These are phyloP conservation scores for Chamaetylas fuelleborni DNA, from an alignment of 2,113 vertebrate genomes.

Conservation along the genomic window DNA sequence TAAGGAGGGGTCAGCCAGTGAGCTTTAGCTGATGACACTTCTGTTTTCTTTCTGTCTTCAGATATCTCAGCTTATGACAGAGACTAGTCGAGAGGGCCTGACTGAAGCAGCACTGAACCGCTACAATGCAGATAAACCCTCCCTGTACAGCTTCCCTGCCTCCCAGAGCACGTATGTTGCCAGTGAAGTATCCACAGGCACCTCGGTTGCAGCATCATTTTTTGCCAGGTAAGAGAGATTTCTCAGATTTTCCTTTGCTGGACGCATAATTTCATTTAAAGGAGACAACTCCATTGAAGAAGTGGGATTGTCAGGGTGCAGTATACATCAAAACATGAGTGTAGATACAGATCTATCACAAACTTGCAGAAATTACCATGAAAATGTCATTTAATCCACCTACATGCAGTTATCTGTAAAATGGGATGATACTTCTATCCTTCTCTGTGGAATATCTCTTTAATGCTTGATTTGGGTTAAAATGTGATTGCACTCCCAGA, in stretches of 20 bases:
- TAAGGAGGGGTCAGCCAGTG: background rate
- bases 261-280: background rate
- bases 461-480: background rate
- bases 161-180: constrained; percentile 75
- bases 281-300: background rate
- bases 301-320: background rate
- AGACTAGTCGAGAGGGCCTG: constrained; percentile 83
- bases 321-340: background rate
- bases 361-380: background rate
- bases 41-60: constrained; percentile 49
- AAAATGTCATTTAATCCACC: background rate
- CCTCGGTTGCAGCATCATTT: constrained; percentile 93
- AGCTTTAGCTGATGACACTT: background rate
- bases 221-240: constrained; percentile 88
- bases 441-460: background rate
- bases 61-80: constrained; percentile 92
- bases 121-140: constrained; percentile 88
- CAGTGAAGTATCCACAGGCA: constrained; percentile 77
- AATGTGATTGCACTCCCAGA: background rate
- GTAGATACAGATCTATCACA: background rate
- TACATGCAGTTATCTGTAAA: background rate
- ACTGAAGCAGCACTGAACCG: constrained; percentile 86
- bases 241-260: background rate
- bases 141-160: constrained; percentile 72
- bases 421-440: background rate